phyloP scores from a whole-genome alignment of 1,140 invertebrate species.

The Musca vetustissima region DNA sequence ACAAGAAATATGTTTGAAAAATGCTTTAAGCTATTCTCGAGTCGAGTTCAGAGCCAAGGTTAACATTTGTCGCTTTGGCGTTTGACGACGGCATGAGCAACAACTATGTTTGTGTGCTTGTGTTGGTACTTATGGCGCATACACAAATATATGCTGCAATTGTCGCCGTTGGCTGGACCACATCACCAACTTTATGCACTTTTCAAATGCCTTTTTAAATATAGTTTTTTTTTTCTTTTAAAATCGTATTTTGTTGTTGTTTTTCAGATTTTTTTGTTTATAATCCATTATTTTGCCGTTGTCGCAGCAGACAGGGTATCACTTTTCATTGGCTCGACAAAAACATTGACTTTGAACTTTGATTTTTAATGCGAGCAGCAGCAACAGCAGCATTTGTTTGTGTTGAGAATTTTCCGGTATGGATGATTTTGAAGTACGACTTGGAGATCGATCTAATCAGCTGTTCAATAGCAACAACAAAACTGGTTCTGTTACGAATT shows the following conservation, averaged over 20 bases:
- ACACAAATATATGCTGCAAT: not conserved
- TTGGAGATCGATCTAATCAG: too few relatives aligned
- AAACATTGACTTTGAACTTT: constrained; percentile 23
- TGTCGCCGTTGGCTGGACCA: not conserved
- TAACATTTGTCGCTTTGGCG: not conserved
- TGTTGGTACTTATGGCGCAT: not conserved
- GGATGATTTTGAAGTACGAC: too few relatives aligned
- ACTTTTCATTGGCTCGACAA: too few relatives aligned
- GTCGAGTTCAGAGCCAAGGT: constrained; percentile 19
- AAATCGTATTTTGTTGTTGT: constrained; percentile 1
- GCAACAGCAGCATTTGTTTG: too few relatives aligned
- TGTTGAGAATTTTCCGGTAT: constrained; percentile 13
- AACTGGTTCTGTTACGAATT: too few relatives aligned
- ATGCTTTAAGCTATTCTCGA: not conserved
- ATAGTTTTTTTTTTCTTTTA: not conserved
- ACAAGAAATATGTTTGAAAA: not conserved
- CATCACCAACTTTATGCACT: not conserved
- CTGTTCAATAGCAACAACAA: too few relatives aligned
- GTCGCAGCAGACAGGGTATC: too few relatives aligned
- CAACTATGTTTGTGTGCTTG: too few relatives aligned
- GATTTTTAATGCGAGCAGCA: constrained; percentile 16
- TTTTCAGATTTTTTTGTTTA: too few relatives aligned
- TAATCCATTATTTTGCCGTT: too few relatives aligned
- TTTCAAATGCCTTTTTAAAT: constrained; percentile 12
- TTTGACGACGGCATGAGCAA: too few relatives aligned